Base-by-base conservation (phyloP, 2,113 vertebrate genomes). In the Micronycteris hirsuta region DNA sequence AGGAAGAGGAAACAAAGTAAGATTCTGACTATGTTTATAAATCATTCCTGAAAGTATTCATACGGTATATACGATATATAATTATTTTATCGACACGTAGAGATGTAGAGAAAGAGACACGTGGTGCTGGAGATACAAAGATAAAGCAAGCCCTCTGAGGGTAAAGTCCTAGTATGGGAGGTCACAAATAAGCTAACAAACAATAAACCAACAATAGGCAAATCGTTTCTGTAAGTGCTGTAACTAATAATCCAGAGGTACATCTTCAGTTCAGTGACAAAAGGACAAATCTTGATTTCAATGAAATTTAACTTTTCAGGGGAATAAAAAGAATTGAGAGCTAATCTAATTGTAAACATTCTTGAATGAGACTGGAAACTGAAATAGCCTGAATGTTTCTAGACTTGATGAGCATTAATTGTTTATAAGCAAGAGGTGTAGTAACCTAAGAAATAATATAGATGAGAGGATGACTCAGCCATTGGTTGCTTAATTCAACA, bases 331-430 rank as follows among this genome's bases (percentile, higher is more conserved):
- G 7, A 61, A 84, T 38, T 22, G 8, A 33, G 49, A 31, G 3
- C 22, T 70, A 89, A 63, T n/a, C 10, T 83, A 36, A 88, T 33
- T 26, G 28, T 14, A 63, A 94, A 82, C 7, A 16, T 61, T 86
- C 24, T 58, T 49, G 33, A 45, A 84, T 45, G 41, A 14, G 10
- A 74, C 28, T 31, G 31, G 38, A 94, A 91, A 24, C 58, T 81
- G 84, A 83, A 94, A 96, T 61, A 63, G 74, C 12, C 71, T 84
- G n/a, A 73, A 65, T 63, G 68, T 78, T n/a, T 78, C 73, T 89
- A 91, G 47, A 83, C 33, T 52, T 78, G 15, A 93, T 85, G 36
- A 71, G 78, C 78, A 41, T 56, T n/a, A 74, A 56, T 70, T 80
- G 28, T 61, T 96, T 88, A 78, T 73, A 88, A 94, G 63, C 7